Conservation (phyloP, 1,140 invertebrate species). For the Diorhabda sublineata region DNA sequence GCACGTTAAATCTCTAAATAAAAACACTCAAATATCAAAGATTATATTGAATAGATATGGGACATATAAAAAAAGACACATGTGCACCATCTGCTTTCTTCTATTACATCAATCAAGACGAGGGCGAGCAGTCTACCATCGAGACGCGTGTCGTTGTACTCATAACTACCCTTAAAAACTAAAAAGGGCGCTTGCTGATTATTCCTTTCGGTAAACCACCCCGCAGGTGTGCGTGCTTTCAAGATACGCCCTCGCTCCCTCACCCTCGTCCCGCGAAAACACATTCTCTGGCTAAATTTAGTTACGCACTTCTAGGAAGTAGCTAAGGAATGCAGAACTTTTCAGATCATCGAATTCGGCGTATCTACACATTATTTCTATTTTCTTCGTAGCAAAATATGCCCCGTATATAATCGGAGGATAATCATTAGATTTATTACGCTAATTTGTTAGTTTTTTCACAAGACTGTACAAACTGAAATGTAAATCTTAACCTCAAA, state of each 20-base stretch:
- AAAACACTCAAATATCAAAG: no score
- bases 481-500: no score
- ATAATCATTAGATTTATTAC: no score
- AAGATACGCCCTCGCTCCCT: background rate
- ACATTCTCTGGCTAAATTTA: conserved; percentile 2
- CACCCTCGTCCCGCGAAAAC: background rate
- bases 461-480: no score
- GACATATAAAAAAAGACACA: conserved; percentile 11
- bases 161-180: conserved; percentile 6
- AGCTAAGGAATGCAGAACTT: conserved; percentile 3
- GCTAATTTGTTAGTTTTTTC: no score
- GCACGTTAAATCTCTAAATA: no score
- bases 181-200: background rate
- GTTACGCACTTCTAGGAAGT: conserved; percentile 11
- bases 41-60: no score
- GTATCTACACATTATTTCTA: no score
- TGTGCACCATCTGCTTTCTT: conserved; percentile 27
- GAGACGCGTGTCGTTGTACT: conserved; percentile 28
- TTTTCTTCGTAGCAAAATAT: no score
- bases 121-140: background rate
- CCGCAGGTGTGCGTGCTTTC: conserved; percentile 27
- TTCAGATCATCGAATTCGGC: background rate
- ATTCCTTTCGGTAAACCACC: conserved; percentile 26
- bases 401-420: no score
- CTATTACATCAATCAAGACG: no score